These are phyloP conservation scores for Nothura maculosa DNA, from an alignment of 2,797 vertebrate species.

Conservation along the genomic window DNA sequence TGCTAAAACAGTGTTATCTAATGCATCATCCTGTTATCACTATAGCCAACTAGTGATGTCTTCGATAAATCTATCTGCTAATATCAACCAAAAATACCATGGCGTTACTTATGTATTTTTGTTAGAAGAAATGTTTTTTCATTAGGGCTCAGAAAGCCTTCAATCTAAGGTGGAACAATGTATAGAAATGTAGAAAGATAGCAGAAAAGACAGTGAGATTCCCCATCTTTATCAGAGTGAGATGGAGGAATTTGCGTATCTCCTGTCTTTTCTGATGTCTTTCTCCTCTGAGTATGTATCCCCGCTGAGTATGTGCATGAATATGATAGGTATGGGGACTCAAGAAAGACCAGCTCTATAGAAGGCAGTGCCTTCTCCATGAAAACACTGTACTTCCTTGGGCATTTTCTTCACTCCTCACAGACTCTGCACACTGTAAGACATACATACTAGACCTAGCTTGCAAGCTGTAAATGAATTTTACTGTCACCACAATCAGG, in stretches of 20 bases:
- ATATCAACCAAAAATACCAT: background rate
- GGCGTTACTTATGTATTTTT: background rate
- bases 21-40: background rate
- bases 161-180: background rate
- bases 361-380: background rate
- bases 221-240: background rate
- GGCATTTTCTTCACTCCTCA: rapidly evolving
- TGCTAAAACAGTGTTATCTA: background rate
- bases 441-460: too few relatives aligned
- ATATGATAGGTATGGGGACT: background rate
- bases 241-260: background rate
- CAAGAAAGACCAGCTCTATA: rapidly evolving
- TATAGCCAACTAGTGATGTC: background rate
- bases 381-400: rapidly evolving
- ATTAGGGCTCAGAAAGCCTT: background rate
- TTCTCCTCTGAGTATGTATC: background rate
- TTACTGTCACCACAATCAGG: rapidly evolving
- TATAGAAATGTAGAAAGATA: background rate
- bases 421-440: background rate
- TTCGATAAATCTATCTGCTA: background rate
- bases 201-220: background rate
- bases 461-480: background rate
- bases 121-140: background rate
- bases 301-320: background rate
- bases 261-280: background rate